Evolutionary conservation across 92 coral and sea anemone species (phyloP), one percentile per base, ranked within the genome.

Genomic region (Pocillopora meandrina): DNA sequence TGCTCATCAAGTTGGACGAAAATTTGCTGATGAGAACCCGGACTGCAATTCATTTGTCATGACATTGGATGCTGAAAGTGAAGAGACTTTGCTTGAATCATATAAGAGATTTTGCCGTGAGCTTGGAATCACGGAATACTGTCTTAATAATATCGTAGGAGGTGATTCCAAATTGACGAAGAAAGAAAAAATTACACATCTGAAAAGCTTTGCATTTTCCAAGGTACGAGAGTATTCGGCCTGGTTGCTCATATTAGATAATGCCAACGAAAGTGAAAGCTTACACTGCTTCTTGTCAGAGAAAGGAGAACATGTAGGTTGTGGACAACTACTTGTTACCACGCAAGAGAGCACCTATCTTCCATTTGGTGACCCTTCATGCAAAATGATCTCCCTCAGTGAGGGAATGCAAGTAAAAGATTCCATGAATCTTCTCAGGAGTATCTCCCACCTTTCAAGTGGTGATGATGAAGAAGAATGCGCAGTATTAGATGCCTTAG

Each of bases 231-330:
- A 71, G 5, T 90, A 78, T 62, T 78, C 73, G 8, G 9, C 63
- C 20, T 90, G 92, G 92, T 81, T 90, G 14, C 56, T 90, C 8
- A 90, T 90, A 20, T 78, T 86, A 9, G 90, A 81, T 63, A 86
- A 90, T 56, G 92, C 81, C 49, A 75, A 72, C 18, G 79, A 90
- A 15, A 1, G 86, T 15, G 66, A 57, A 5, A n/a, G 66, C 19
- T 72, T 77, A 35, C 17, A 11, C 15, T 58, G 59, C 21, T 77
- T 62, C 35, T 87, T 74, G 65, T 85, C 91, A 26, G 74, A 79
- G 20, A 81, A 81, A 19, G 85, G 61, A 34, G 85, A 77, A 34
- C 56, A 76, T 79, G 66, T 66, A 11, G 75, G 76, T 58, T 9
- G 57, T 14, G 92, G 92, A 15, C 62, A 73, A 18, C 72, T 88